Evolutionary conservation across 2,113 vertebrate genomes (phyloP), one percentile per base, ranked within the genome.

Genomic region (Lampris megalopsis): DNA sequence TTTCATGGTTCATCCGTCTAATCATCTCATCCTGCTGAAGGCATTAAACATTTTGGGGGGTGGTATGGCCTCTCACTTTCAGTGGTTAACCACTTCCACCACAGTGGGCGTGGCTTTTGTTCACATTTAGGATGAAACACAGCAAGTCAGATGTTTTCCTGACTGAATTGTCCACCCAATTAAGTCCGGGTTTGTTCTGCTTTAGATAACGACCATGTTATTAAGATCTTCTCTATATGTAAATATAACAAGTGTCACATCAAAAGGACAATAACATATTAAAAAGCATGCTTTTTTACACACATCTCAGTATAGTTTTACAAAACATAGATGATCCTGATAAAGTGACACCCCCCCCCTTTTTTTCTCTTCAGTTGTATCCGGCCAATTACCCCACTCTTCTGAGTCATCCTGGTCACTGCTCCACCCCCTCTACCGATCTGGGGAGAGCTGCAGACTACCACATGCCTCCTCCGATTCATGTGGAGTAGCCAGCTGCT

Each of bases 41-140:
- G 67, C 45, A 36, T 69, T 52, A 52, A 11, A 8, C 13, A 9
- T 52, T 10, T 10, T 11, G 13, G 75, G 40, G 63, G 58, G 65
- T 6, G 1, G 35, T 62, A 48, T 54, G 2, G 53, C 48, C 56
- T 77, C 59, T 78, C 64, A 41, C 56, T 73, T 75, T 77, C 73
- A 69, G 9, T 83, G 66, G 69, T 61, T 63, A 73, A 53, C 75
- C 63, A 77, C 68, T 80, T 72, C 47, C 47, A 69, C 48, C 62
- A 75, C 65, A 69, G 61, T 64, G 45, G 61, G 8, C 9, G n/a
- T 63, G 0, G 0, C 10, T 75, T 50, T 59, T 83, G 73, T 62
- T 60, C 47, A 70, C 45, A 35, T 9, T 1, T 71, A 63, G 76
- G 66, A 54, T 37, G 40, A 43, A 67, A 67, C 24, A 57, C 67